Evolutionary conservation across 2,113 vertebrate genomes (phyloP).

Genomic region (Struthidea cinerea): DNA sequence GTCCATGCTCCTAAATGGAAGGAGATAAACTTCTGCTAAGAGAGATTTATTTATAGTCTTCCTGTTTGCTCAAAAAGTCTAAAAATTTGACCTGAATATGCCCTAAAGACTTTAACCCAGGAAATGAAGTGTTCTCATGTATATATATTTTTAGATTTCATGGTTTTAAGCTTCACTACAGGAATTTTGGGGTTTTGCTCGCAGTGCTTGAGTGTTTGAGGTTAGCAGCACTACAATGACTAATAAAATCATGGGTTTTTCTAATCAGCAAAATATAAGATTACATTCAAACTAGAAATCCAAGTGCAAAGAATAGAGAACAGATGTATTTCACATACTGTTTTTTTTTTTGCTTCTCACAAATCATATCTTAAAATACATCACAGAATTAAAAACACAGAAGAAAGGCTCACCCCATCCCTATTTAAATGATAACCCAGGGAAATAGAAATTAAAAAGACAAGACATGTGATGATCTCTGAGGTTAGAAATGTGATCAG

Average conservation of each 20-base stretch:
- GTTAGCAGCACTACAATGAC: slow-evolving; percentile 11
- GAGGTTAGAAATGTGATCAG: neutral
- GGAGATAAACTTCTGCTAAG: slow-evolving; percentile 9
- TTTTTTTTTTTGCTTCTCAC: neutral
- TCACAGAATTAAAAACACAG: neutral
- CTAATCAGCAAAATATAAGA: slow-evolving; percentile 11
- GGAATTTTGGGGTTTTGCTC: neutral
- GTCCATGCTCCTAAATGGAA: slow-evolving; percentile 13
- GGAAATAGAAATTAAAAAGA: neutral
- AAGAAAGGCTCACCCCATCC: neutral
- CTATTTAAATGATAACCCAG: neutral
- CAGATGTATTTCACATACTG: neutral
- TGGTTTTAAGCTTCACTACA: neutral
- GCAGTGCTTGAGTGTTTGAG: neutral
- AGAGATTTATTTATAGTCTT: slow-evolving; percentile 49
- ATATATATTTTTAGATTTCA: slow-evolving; percentile 46
- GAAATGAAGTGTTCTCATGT: slow-evolving; percentile 33
- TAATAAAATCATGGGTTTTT: neutral
- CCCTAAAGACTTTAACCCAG: slow-evolving; percentile 34
- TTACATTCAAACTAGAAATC: neutral
- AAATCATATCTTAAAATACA: neutral
- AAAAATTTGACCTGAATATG: slow-evolving; percentile 35
- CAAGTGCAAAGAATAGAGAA: neutral
- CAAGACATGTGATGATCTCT: neutral
- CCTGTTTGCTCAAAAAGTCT: slow-evolving; percentile 39